Conservation (phyloP, 2,113 vertebrate species). For the Epinephelus fuscoguttatus region DNA sequence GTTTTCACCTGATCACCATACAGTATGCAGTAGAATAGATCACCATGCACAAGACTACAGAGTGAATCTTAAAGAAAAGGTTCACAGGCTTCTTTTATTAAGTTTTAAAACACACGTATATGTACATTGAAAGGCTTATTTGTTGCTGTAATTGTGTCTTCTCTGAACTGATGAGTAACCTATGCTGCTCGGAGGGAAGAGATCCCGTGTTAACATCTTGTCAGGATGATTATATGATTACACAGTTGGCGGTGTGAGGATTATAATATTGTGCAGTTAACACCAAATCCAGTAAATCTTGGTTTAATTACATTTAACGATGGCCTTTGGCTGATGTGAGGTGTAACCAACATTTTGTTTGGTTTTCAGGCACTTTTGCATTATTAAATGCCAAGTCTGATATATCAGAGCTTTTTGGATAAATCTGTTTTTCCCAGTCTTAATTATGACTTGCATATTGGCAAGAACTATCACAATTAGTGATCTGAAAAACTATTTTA, state of each 20-base stretch:
- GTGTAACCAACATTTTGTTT: background rate
- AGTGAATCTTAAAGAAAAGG: background rate
- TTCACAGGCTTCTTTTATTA: background rate
- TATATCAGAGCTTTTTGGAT: background rate
- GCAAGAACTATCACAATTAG: background rate
- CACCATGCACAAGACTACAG: background rate
- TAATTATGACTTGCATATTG: background rate
- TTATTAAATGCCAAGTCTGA: no score
- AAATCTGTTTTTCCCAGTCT: background rate
- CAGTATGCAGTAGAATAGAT: background rate
- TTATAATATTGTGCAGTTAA: background rate
- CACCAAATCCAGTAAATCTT: background rate
- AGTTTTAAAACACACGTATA: background rate
- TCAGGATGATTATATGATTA: no score
- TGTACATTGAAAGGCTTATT: background rate
- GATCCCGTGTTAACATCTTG: no score
- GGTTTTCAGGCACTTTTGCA: background rate
- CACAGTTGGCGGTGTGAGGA: no score
- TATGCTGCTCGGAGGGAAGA: no score
- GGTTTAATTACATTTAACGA: background rate
- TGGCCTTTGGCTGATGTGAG: background rate
- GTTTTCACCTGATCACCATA: constrained; percentile 6
- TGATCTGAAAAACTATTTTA: background rate
- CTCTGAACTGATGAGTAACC: background rate
- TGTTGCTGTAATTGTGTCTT: background rate